Percentiles rank a stretch among this genome's conserved stretches.
phyloP scores from a whole-genome alignment of 2,888 invertebrate genomes.

The Liodrosophila aerea region DNA sequence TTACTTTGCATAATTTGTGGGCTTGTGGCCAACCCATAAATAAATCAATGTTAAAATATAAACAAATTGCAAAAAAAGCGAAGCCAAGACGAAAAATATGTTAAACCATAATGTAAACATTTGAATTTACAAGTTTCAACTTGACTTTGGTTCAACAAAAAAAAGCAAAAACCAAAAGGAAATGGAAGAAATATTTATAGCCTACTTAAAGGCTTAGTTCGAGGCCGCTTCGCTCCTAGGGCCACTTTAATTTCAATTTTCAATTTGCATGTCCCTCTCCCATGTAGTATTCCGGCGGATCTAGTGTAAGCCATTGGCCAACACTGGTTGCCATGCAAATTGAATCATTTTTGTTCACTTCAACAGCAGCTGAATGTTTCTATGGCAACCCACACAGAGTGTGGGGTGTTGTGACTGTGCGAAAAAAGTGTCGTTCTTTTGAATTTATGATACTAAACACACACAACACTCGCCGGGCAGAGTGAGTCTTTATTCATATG shows the following conservation, averaged over 20 bases:
- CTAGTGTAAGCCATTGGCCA: slow-evolving; percentile 23
- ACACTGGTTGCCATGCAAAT: slow-evolving; percentile 64
- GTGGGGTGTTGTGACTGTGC: slow-evolving; percentile 5
- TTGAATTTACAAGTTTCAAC: slow-evolving; percentile 43
- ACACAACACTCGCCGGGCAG: slow-evolving; percentile 41
- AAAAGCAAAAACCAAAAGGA: slow-evolving; percentile 9
- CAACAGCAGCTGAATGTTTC: slow-evolving; percentile 40
- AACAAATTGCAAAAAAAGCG: slow-evolving; percentile 24
- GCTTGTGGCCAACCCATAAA: slow-evolving; percentile 38
- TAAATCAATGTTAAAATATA: slow-evolving; percentile 53
- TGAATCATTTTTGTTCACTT: slow-evolving; percentile 60
- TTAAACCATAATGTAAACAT: slow-evolving; percentile 53
- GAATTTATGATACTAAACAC: slow-evolving; percentile 61
- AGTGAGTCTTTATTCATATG: slow-evolving; percentile 57
- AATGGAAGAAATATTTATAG: slow-evolving; percentile 44
- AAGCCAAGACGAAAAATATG: slow-evolving; percentile 29
- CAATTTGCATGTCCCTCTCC: slow-evolving; percentile 40
- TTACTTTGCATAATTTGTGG: slow-evolving; percentile 56
- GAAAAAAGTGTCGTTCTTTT: slow-evolving; percentile 61
- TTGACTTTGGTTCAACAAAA: slow-evolving; percentile 8
- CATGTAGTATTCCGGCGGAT: slow-evolving; percentile 7
- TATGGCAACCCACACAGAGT: slow-evolving; percentile 29
- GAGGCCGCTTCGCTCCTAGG: slow-evolving; percentile 40
- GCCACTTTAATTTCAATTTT: slow-evolving; percentile 62
- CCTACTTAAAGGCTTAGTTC: slow-evolving; percentile 59